phyloP scores from a whole-genome alignment of 1,140 invertebrate species.

The Polypedilum vanderplanki region DNA sequence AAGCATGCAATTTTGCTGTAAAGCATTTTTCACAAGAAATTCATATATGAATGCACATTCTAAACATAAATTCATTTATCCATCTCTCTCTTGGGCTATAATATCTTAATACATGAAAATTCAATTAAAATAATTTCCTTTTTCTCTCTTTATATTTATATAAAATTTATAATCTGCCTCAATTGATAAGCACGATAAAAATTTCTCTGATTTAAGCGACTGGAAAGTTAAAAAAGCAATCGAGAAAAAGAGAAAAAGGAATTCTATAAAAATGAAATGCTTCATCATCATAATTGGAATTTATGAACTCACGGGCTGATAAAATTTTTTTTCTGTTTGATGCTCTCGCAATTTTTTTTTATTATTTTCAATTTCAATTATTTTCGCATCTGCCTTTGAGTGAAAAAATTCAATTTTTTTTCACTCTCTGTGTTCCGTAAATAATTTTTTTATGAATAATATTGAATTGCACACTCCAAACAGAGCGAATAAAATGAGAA shows the following conservation, averaged over 20 bases:
- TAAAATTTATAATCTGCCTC: conserved; percentile 11
- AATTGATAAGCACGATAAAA: conserved; percentile 7
- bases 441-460: too few species aligned
- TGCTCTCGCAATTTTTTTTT: conserved; percentile 7
- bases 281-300: conserved; percentile 13
- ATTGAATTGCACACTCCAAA: not conserved
- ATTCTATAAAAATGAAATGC: not conserved
- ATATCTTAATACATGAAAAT: conserved; percentile 19
- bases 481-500: not conserved
- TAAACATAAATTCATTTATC: conserved; percentile 1
- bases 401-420: not conserved
- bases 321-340: not conserved
- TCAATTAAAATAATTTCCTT: conserved; percentile 17
- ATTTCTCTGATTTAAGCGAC: conserved; percentile 18
- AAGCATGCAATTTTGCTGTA: too few species aligned
- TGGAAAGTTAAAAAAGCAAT: not conserved
- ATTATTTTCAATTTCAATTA: not conserved
- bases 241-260: too few species aligned
- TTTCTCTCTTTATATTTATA: not conserved
- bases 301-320: conserved; percentile 1
- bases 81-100: not conserved
- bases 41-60: not conserved
- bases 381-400: not conserved
- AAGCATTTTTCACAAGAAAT: too few species aligned
- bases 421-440: not conserved